Percentiles rank a stretch among this genome's conserved stretches.
Conservation (phyloP, 2,113 vertebrate genomes). For the Rhineura floridana region DNA sequence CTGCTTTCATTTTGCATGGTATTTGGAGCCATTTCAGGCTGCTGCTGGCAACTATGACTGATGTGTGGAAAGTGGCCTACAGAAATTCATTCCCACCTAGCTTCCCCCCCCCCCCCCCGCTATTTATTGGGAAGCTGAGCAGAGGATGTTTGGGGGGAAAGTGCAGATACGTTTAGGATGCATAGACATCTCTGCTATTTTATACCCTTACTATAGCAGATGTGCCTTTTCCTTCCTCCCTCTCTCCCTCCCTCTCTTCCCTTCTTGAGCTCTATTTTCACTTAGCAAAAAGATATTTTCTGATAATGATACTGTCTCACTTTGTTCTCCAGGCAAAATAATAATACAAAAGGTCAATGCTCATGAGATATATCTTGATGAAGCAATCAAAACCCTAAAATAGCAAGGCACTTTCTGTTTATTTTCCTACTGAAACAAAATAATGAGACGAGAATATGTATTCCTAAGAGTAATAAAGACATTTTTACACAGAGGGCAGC, state of each 20-base stretch:
- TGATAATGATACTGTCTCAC: not conserved
- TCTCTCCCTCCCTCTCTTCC: no score
- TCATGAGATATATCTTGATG: conserved; percentile 45
- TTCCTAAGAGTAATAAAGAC: conserved; percentile 29
- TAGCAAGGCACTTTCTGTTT: conserved; percentile 29
- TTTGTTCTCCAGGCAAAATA: conserved; percentile 21
- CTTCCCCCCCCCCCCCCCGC: no score
- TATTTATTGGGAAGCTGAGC: no score
- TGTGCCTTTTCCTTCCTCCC: no score
- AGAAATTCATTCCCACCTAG: no score
- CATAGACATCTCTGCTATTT: no score
- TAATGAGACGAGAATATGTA: conserved; percentile 59
- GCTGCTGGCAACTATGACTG: not conserved
- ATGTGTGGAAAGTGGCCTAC: not conserved
- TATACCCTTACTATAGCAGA: no score
- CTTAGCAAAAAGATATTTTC: conserved; percentile 3
- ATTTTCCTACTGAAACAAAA: conserved; percentile 46
- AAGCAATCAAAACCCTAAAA: conserved; percentile 6
- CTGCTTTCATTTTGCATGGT: not conserved
- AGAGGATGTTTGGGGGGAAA: no score
- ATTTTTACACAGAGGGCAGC: not conserved
- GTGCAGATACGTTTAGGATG: no score
- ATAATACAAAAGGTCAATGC: not conserved
- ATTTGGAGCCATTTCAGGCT: not conserved
- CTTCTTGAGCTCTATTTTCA: not conserved